Conservation (phyloP, 2,888 invertebrate genomes). For the Ferrisia virgata region DNA sequence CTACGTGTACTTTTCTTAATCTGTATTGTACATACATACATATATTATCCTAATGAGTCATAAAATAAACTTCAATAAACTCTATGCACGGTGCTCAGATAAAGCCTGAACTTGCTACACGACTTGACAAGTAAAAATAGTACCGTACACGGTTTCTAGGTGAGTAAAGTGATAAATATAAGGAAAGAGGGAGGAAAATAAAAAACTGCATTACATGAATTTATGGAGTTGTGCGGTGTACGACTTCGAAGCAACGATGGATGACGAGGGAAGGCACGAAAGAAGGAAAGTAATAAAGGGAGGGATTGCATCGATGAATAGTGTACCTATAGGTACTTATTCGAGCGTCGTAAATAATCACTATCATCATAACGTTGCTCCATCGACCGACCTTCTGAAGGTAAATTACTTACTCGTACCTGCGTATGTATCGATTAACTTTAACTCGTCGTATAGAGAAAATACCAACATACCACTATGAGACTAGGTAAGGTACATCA, state of each 20-base stretch:
- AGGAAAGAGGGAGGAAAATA: too few species aligned
- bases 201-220: neutral
- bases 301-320: too few species aligned
- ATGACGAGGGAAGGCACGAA: neutral
- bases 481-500: neutral
- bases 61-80: neutral
- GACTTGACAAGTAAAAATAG: neutral
- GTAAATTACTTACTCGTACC: neutral
- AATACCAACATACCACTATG: neutral
- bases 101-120: neutral
- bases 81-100: neutral
- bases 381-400: constrained; percentile 20
- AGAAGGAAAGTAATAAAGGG: too few species aligned
- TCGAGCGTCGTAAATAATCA: neutral
- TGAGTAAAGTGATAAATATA: too few species aligned
- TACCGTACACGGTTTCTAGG: neutral
- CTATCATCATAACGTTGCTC: neutral
- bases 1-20: too few species aligned
- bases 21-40: too few species aligned
- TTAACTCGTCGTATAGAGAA: neutral
- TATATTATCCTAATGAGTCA: neutral
- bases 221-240: neutral
- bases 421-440: neutral
- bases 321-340: neutral
- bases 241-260: too few species aligned